Base-by-base conservation (phyloP, 2,888 invertebrate genomes). In the Colostygia pectinataria region DNA sequence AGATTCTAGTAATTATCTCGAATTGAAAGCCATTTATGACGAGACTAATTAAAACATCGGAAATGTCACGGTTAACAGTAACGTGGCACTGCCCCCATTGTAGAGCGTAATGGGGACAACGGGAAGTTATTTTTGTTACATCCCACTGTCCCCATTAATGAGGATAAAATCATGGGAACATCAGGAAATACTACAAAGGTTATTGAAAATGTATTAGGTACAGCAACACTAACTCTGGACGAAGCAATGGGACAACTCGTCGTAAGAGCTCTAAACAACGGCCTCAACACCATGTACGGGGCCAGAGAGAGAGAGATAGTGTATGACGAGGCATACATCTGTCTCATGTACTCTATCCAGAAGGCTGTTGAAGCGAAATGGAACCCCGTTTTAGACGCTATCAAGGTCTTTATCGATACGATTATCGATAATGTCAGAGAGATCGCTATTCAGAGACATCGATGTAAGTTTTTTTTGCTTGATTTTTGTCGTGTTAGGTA, bases 271-370 rank as follows among this genome's bases (percentile, higher is more conserved):
- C 4, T 40, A n/a, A 31, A 29, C 13, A 29, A 10, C 0, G 39
- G 39, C 14, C 39, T 44, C 7, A 31, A 44, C 24, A 34, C 27
- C 5, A 23, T 44, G 28, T 44, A 36, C 15, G 43, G 28, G 8
- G 34, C 29, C 9, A 36, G 36, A 29, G 24, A 44, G 7, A 23
- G 15, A 2, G 29, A 15, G 8, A 28, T 44, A 13, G 15, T 37
- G 4, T 44, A 44, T 14, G 37, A 44, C 12, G 44, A 44, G 31
- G 44, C 44, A 1, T 31, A 44, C 4, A 20, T 44, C 29, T 44
- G 44, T 20, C 28, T 44, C 13, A 15, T 44, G 2, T n/a, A 8
- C 4, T 20, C 29, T 14, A 14, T 44, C 5, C 44, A 44, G 37
- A 4, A 13, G 15, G 34, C 31, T 24, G 44, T 44, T 6, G 44